These are phyloP conservation scores for Haplotaxodon microlepis DNA, from an alignment of 2,113 vertebrate genomes.

Conservation along the genomic window DNA sequence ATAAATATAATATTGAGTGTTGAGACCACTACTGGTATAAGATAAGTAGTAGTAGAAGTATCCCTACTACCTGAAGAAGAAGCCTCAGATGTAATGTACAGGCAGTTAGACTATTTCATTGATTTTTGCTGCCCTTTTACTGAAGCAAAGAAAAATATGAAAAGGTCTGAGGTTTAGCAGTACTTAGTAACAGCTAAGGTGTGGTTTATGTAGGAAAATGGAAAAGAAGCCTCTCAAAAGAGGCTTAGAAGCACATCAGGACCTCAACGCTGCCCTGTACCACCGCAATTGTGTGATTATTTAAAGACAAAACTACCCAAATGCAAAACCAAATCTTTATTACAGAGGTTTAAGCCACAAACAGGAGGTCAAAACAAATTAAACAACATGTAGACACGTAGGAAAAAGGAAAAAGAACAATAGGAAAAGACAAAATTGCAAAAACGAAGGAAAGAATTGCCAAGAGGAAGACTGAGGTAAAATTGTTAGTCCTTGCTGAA, in stretches of 20 bases:
- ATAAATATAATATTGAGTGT: neutral
- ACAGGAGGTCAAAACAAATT: neutral
- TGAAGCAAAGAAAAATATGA: neutral
- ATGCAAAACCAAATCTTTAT: neutral
- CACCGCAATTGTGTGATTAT: rapidly evolving
- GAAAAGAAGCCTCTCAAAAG: neutral
- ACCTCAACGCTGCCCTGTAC: neutral
- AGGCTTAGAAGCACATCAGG: neutral
- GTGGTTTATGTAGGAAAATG: neutral
- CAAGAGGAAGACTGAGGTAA: neutral
- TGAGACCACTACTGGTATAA: neutral
- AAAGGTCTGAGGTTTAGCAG: neutral
- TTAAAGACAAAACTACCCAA: neutral
- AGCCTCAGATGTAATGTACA: neutral
- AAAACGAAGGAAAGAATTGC: neutral
- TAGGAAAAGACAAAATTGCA: neutral
- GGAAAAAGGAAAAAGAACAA: neutral
- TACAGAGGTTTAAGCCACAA: neutral
- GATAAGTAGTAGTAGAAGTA: neutral
- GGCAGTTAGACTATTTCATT: neutral
- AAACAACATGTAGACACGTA: neutral
- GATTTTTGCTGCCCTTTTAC: neutral
- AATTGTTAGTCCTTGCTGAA: neutral
- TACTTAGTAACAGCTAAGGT: neutral
- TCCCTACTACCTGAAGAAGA: neutral